These are phyloP conservation scores for Calephelis perditalis DNA, from an alignment of 2,888 invertebrate species.

Conservation along the genomic window DNA sequence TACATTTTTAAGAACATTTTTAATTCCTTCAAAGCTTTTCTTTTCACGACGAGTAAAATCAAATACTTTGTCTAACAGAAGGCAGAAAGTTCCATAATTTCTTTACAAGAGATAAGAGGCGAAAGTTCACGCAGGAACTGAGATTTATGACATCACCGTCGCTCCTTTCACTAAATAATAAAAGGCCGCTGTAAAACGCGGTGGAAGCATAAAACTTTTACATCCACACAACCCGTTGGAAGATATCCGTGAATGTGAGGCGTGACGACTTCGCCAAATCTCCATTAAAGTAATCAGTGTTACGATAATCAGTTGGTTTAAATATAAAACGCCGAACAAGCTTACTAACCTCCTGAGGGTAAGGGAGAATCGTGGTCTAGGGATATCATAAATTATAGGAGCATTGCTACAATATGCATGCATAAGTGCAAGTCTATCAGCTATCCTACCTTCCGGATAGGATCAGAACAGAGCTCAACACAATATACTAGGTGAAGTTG, in stretches of 20 bases:
- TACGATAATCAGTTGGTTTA: constrained; percentile 56
- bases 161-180: constrained; percentile 78
- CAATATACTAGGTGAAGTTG: no score
- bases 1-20: background rate
- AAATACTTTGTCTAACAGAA: constrained; percentile 76
- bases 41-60: constrained; percentile 38
- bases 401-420: no score
- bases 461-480: no score
- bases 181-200: constrained; percentile 76
- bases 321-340: constrained; percentile 55
- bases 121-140: constrained; percentile 76
- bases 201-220: constrained; percentile 74
- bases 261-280: constrained; percentile 59
- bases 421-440: no score
- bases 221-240: constrained; percentile 74
- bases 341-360: no score
- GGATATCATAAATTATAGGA: no score
- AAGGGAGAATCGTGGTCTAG: no score
- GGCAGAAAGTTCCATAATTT: constrained; percentile 77
- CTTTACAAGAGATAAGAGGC: constrained; percentile 75
- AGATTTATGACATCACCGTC: constrained; percentile 77
- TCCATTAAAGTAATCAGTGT: constrained; percentile 73
- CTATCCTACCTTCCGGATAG: no score
- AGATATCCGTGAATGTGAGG: constrained; percentile 56
- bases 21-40: constrained; percentile 1